phyloP scores from a whole-genome alignment of 2,113 vertebrate species.

The Hippolais icterina region DNA sequence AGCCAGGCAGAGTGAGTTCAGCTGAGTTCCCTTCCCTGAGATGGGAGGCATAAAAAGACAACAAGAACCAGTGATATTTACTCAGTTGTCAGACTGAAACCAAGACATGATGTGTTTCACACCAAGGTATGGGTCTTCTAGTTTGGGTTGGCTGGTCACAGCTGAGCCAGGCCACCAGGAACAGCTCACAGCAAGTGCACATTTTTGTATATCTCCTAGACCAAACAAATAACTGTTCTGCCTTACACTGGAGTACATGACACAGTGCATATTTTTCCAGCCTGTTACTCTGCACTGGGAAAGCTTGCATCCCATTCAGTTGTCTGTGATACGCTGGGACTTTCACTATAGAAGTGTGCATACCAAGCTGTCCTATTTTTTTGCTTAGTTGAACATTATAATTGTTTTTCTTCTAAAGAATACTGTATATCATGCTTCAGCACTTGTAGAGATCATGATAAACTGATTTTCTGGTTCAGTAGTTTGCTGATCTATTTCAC shows the following conservation, averaged over 20 bases:
- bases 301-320: background rate
- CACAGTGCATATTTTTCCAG: background rate
- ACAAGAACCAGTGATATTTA: background rate
- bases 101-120: background rate
- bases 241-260: background rate
- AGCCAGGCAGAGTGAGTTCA: background rate
- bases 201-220: rapidly evolving
- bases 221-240: background rate
- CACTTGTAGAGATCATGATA: background rate
- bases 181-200: background rate
- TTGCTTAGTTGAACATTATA: background rate
- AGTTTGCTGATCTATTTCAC: background rate
- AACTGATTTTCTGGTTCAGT: background rate
- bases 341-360: background rate
- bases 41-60: background rate
- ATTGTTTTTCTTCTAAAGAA: background rate
- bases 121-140: rapidly evolving
- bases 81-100: background rate
- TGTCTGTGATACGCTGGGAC: rapidly evolving
- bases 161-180: background rate
- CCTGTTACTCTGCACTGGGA: background rate
- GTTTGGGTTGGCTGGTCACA: background rate
- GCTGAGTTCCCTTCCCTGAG: background rate
- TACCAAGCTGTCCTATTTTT: background rate
- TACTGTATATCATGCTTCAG: background rate